Evolutionary conservation across 2,888 invertebrate species (phyloP).

Genomic region (Odontomyia ornata): DNA sequence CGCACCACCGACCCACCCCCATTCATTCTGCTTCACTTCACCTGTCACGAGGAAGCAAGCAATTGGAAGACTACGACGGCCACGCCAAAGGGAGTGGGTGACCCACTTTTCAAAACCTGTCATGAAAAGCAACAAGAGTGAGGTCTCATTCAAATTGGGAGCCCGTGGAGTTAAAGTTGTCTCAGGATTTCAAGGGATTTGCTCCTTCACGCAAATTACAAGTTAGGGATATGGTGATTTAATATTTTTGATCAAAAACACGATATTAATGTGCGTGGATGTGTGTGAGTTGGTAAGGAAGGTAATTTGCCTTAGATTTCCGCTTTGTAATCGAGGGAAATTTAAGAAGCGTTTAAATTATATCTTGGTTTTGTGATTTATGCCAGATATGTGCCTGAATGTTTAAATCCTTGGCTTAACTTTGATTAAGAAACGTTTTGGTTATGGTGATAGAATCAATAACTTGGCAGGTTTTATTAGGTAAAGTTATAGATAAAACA

Average conservation of each 20-base stretch:
- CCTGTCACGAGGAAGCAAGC: background rate
- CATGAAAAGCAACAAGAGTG: background rate
- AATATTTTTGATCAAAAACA: conserved; percentile 40
- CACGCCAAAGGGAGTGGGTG: conserved; percentile 17
- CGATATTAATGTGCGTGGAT: background rate
- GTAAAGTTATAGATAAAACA: no score
- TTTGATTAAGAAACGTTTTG: no score
- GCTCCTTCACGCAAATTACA: conserved; percentile 44
- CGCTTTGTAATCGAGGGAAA: background rate
- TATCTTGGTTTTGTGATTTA: no score
- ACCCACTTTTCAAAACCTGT: conserved; percentile 24
- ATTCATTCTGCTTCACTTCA: no score
- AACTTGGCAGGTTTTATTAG: no score
- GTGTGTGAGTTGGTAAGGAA: background rate
- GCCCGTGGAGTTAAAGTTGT: conserved; percentile 47
- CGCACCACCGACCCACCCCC: background rate
- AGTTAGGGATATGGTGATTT: conserved; percentile 49
- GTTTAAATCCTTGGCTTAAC: no score
- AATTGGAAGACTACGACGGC: background rate
- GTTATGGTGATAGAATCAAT: no score
- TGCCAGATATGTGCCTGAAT: no score
- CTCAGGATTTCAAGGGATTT: conserved; percentile 47
- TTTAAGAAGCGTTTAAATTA: no score
- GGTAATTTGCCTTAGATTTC: conserved; percentile 25
- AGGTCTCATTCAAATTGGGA: conserved; percentile 35